Percentiles rank a stretch among this genome's conserved stretches.
Conservation (phyloP, 92 coral and sea anemone genomes). For the Actinostola sp. region DNA sequence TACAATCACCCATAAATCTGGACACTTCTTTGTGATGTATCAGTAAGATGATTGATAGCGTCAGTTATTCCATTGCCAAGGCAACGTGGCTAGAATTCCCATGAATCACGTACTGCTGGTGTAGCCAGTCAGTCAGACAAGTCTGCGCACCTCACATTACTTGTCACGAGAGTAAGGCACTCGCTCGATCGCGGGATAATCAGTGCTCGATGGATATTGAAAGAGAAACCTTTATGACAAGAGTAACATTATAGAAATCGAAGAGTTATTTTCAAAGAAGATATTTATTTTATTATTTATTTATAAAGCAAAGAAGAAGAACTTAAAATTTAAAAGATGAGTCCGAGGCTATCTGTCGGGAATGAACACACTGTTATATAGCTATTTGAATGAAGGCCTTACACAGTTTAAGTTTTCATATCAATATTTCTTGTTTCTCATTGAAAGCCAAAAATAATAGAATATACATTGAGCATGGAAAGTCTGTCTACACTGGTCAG, state of each 20-base stretch:
- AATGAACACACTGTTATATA: background rate
- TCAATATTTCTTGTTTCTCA: no score
- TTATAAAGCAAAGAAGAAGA: background rate
- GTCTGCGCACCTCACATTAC: no score
- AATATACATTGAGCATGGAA: no score
- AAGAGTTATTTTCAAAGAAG: background rate
- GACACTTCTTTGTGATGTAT: conserved; percentile 60
- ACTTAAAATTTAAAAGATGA: background rate
- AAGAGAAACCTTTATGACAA: background rate
- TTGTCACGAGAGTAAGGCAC: no score
- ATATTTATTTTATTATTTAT: conserved; percentile 5
- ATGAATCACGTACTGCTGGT: background rate
- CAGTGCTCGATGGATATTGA: background rate
- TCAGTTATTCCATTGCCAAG: background rate
- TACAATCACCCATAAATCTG: conserved; percentile 57
- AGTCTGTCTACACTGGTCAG: no score
- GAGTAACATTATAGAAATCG: background rate
- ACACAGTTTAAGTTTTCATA: no score
- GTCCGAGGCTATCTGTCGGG: background rate
- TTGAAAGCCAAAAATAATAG: no score
- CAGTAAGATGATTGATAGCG: background rate
- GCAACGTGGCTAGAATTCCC: background rate
- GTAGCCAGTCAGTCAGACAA: no score
- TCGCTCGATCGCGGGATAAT: no score
- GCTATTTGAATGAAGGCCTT: background rate